Evolutionary conservation across 2,797 vertebrate genomes (phyloP), one percentile per base, ranked within the genome.

Genomic region (Macropus fuliginosus): DNA sequence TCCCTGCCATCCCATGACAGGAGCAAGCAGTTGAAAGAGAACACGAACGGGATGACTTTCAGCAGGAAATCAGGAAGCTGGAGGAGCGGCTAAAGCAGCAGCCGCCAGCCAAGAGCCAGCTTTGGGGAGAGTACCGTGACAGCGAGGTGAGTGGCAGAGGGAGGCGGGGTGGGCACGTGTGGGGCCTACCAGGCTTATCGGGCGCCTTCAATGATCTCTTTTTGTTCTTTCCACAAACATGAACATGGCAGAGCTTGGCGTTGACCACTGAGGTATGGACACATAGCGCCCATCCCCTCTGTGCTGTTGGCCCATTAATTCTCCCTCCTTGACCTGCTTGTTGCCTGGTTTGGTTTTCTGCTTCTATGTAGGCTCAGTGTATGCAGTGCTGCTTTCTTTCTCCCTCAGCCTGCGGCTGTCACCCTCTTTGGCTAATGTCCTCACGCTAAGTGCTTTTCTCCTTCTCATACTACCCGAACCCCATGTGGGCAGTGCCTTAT

Each of bases 41-140:
- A 97, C 99, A 99, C 0, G 99, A 99, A 91, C 98, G 99, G 0
- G 99, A 99, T 94, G 99, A 99, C 97, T 99, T 99, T 97, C 99
- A 99, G 98, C 99, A 99, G 98, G 99, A 99, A 98, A 99, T 99
- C 97, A 98, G 98, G 94, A 99, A 99, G 90, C 97, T 99, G 93
- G 99, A 99, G 98, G 98, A 98, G 55, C 99, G 99, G 96, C 98
- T 99, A 91, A 99, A 98, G 96, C 98, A 98, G 92, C 97, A 98
- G 95, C 98, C 98, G 92, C 97, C 98, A 1, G 12, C 97, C 97
- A 99, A 98, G 97, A 98, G 55, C 0, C 98, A 98, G 81, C 29
- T 90, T 90, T 96, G 59, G 0, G 98, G 94, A 93, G 97, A 96
- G 96, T 98, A 97, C 97, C 98, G 62, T 91, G 98, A 98, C 97